These are phyloP conservation scores for Muraenolepis orangiensis DNA, from an alignment of 2,797 vertebrate species.

Conservation along the genomic window DNA sequence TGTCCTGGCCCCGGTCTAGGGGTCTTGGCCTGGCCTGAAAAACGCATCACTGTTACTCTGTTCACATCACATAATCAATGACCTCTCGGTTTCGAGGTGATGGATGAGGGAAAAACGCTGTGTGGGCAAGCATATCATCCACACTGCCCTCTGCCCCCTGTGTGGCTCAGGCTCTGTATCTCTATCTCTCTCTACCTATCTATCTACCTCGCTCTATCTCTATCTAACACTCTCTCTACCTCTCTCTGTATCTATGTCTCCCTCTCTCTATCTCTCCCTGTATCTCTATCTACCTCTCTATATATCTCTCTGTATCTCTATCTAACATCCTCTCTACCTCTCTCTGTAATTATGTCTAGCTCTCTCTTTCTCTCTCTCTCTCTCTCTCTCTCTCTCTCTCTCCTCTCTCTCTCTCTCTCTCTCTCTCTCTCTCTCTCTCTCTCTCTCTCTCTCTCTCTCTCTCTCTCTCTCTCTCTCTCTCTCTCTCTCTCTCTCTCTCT, in stretches of 20 bases:
- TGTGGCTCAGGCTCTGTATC: no score
- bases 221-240: not conserved
- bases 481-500: constrained; percentile 5
- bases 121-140: constrained; percentile 59
- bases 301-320: not conserved
- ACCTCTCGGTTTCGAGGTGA: constrained; percentile 71
- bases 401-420: constrained; percentile 22
- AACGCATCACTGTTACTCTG: constrained; percentile 12
- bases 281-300: not conserved
- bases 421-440: not conserved
- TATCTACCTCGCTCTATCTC: no score
- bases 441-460: not conserved
- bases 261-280: constrained; percentile 12
- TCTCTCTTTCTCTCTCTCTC: not conserved
- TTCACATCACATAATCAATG: constrained; percentile 63
- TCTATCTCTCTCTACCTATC: not conserved
- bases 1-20: constrained; percentile 39
- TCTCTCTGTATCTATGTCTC: constrained; percentile 18
- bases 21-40: constrained; percentile 27
- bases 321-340: not conserved
- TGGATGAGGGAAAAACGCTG: constrained; percentile 64
- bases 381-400: constrained; percentile 20
- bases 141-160: constrained; percentile 27
- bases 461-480: no score
- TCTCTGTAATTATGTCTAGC: no score